Evolutionary conservation across 2,113 vertebrate species (phyloP), one percentile per base, ranked within the genome.

Genomic region (Lagopus muta): DNA sequence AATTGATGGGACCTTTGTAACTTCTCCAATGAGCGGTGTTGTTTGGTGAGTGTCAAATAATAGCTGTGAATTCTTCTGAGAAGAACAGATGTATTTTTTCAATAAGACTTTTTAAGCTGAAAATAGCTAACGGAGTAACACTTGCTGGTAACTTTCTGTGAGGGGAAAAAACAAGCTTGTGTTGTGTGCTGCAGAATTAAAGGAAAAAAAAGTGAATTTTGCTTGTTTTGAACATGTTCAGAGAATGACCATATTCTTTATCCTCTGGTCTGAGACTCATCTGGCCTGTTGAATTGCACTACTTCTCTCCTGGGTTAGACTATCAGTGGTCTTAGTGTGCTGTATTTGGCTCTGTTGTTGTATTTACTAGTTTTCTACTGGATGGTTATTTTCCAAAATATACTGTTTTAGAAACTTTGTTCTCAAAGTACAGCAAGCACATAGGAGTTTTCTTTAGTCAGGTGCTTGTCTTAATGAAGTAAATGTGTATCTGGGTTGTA

Each of bases 201-300:
- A 47, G 20, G 19, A 8, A 78, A 47, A 50, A 22, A 57, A 22
- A 1, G 1, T 3, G 1, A 0, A 1, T 78, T 8, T 43, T 48
- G 40, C 3, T 40, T 40, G 11, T 40, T 40, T 40, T 40, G 65
- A 82, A 22, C 14, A 48, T 83, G 9, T 28, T 81, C 18, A 48
- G 36, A 43, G 25, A 54, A 30, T 11, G 22, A 80, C 13, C 17
- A 12, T 36, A 19, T 81, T 81, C 15, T 2, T 55, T 78, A 18
- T 74, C 0, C 0, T 54, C 24, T 65, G 54, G 20, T 11, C 17
- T 62, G 38, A 5, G 10, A 13, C n/a, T 90, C 27, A 6, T 18
- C n/a, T 20, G 6, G 5, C 28, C 47, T 67, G 3, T 48, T n/a
- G 38, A 38, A 11, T 38, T 72, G 62, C 42, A 85, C 8, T 27